Base-by-base conservation (phyloP, 2,797 vertebrate species). In the Tadarida brasiliensis region DNA sequence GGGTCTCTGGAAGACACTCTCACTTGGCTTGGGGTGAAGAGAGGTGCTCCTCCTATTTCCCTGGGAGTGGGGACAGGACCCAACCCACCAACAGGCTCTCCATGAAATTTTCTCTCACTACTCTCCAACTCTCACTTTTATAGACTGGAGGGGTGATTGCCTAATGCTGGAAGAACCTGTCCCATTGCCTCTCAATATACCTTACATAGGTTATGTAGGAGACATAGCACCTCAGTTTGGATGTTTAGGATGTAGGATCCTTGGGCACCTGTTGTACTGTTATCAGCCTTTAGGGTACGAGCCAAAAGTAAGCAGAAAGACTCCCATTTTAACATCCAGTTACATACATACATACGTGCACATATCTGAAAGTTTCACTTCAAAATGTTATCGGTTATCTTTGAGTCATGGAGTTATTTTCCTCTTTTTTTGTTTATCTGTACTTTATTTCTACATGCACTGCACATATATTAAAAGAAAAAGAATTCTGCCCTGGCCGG, bases 381-480 rank as follows among this genome's bases (percentile, higher is more conserved):
- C n/a, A 73, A 85, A 80, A 35, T 68, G 4, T 49, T 85, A 73
- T 81, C 57, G n/a, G 6, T 89, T 94, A 73, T n/a, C 33, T 80
- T 78, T 0, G 0, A 74, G 22, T 77, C 26, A 65, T 63, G 49
- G 44, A 77, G 15, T 35, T 71, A 39, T 67, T 92, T 61, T 85
- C 51, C 22, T 74, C n/a, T 20, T 71, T 90, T 90, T 88, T 73
- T 61, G 17, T 84, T 88, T 80, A 88, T 88, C n/a, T 51, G 28
- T 59, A 17, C 22, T 78, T 88, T 44, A 57, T 49, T 61, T 80
- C 47, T 89, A 92, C 22, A 30, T 81, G 4, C 19, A 74, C 4
- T 80, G 57, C 33, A 61, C 28, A 74, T 30, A 22, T 47, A 68
- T 92, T 92, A 54, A 57, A 87, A 70, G 51, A 77, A 87, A 44